phyloP scores from a whole-genome alignment of 2,797 vertebrate genomes.

The Malurus leucopterus region DNA sequence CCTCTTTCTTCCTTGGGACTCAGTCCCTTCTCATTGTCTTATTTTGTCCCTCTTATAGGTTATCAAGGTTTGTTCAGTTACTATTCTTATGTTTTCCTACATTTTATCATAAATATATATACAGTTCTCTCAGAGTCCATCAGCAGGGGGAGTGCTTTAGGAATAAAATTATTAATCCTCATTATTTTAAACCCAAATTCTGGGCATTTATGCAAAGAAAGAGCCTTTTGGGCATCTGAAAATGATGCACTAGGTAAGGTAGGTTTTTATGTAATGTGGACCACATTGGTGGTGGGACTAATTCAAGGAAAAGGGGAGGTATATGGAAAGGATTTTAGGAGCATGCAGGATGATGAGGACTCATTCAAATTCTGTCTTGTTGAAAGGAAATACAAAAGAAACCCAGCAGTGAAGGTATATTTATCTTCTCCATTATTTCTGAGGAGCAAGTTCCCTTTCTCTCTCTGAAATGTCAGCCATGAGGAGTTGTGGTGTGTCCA shows the following conservation, averaged over 20 bases:
- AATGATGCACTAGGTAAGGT: neutral
- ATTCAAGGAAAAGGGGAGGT: neutral
- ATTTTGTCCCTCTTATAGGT: neutral
- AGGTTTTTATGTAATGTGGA: neutral
- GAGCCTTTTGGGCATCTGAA: neutral
- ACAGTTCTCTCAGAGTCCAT: neutral
- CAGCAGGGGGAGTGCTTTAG: conserved; percentile 44
- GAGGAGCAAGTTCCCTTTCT: neutral
- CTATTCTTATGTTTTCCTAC: neutral
- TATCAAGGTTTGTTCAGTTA: neutral
- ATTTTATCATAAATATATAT: neutral
- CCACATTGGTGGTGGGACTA: neutral
- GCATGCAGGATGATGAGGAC: neutral
- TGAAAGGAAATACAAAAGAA: neutral
- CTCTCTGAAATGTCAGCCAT: neutral
- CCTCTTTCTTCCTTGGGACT: neutral
- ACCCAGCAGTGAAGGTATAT: neutral
- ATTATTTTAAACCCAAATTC: neutral
- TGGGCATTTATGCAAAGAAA: neutral
- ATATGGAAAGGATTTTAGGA: neutral
- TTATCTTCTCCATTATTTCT: neutral
- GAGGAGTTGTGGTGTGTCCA: neutral
- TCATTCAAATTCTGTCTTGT: neutral
- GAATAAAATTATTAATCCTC: neutral
- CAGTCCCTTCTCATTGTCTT: neutral